Conservation (phyloP, 2,113 vertebrate species). For the Crotalus viridis region DNA sequence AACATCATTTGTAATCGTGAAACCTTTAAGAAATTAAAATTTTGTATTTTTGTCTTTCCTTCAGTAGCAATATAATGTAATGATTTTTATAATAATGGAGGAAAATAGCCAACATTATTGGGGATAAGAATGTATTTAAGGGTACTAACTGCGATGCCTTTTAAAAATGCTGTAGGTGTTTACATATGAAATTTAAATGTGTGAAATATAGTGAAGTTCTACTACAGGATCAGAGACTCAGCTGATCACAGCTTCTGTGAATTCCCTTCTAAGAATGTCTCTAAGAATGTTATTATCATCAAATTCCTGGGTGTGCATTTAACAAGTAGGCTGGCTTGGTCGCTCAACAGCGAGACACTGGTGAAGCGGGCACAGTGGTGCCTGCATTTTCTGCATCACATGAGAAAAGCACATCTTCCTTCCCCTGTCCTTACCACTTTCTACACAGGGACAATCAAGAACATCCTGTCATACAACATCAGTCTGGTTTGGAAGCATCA, state of each 20-base stretch:
- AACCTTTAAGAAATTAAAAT: not conserved
- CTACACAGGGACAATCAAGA: no score
- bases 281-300: not conserved
- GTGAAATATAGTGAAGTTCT: not conserved
- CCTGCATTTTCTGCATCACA: no score
- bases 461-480: no score
- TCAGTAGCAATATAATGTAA: not conserved
- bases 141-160: not conserved
- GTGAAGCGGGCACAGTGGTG: no score
- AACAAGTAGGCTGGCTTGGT: no score
- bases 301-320: no score
- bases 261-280: not conserved
- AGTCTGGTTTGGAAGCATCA: no score
- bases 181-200: not conserved
- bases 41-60: constrained; percentile 5
- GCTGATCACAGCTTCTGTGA: not conserved
- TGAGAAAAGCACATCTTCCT: no score
- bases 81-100: not conserved
- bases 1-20: constrained; percentile 37
- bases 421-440: no score
- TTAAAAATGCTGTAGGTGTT: not conserved
- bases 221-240: not conserved
- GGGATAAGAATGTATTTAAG: not conserved
- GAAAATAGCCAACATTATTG: not conserved
- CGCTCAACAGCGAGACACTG: no score